Conservation (phyloP, 2,113 vertebrate species). For the Pithys albifrons region DNA sequence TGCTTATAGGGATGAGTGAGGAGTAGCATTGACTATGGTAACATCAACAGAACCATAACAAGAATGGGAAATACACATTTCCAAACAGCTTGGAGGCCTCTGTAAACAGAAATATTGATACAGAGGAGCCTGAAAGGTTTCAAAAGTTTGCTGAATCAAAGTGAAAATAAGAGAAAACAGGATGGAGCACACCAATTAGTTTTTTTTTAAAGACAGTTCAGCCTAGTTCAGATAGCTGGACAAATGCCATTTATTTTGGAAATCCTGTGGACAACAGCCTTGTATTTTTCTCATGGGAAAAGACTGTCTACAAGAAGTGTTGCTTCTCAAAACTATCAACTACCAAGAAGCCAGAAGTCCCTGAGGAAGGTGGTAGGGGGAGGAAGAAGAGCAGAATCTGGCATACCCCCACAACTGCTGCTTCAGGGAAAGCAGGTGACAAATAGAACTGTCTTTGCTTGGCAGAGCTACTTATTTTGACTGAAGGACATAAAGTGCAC, state of each 20-base stretch:
- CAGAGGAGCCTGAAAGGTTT: background rate
- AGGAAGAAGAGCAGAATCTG: background rate
- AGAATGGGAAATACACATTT: background rate
- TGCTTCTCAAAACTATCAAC: background rate
- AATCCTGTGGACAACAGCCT: background rate
- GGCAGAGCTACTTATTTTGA: background rate
- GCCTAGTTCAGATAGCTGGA: background rate
- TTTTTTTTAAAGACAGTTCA: background rate
- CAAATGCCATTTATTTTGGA: background rate
- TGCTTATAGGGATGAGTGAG: background rate
- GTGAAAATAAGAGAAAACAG: background rate
- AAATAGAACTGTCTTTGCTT: background rate
- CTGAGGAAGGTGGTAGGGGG: background rate
- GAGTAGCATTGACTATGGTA: background rate
- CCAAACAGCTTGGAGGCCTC: background rate
- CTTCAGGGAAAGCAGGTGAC: background rate
- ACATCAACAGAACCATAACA: background rate
- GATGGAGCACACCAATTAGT: background rate
- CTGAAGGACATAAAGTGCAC: background rate
- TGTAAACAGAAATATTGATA: background rate
- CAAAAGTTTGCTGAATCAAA: background rate
- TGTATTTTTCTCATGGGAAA: conserved; percentile 28
- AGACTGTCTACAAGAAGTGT: background rate
- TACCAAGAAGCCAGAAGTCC: background rate
- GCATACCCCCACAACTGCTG: rapidly evolving